Percentiles rank a stretch among this genome's conserved stretches.
Conservation (phyloP, 2,113 vertebrate genomes). For the Rhynchomys soricoides region DNA sequence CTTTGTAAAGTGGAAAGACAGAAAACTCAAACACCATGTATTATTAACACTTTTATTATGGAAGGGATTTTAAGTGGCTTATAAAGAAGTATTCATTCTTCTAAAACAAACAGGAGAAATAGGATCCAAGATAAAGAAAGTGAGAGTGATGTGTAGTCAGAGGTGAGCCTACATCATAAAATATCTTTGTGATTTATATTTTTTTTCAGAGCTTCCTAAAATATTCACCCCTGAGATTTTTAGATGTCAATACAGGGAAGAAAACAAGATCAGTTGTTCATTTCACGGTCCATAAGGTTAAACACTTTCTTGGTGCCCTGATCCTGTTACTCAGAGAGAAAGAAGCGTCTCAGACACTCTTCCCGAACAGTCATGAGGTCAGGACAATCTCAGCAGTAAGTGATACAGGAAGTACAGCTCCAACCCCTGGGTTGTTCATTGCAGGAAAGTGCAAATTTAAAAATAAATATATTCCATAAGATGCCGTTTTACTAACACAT, state of each 20-base stretch:
- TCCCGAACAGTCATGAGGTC: not conserved
- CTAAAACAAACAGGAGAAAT: not conserved
- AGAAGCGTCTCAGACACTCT: not conserved
- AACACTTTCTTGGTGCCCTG: not conserved
- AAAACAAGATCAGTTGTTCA: constrained; percentile 9
- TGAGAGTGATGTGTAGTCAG: not conserved
- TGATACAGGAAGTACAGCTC: accelerated
- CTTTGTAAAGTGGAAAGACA: constrained; percentile 27
- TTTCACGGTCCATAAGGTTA: constrained; percentile 11
- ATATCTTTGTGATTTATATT: not conserved
- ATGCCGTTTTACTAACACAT: not conserved
- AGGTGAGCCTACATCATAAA: not conserved
- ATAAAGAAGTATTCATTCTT: constrained; percentile 18
- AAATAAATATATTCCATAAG: not conserved
- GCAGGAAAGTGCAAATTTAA: not conserved
- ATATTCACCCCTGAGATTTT: not conserved
- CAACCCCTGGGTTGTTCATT: not conserved
- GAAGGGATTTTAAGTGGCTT: constrained; percentile 35
- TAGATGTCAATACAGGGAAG: not conserved
- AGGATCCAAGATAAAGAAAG: not conserved
- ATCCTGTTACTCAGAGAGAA: not conserved
- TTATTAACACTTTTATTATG: constrained; percentile 28
- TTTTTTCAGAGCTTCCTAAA: not conserved
- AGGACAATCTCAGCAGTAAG: not conserved
- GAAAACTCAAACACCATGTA: constrained; percentile 12